Evolutionary conservation across 2,797 vertebrate genomes (phyloP).

Genomic region (Acanthiza pusilla): DNA sequence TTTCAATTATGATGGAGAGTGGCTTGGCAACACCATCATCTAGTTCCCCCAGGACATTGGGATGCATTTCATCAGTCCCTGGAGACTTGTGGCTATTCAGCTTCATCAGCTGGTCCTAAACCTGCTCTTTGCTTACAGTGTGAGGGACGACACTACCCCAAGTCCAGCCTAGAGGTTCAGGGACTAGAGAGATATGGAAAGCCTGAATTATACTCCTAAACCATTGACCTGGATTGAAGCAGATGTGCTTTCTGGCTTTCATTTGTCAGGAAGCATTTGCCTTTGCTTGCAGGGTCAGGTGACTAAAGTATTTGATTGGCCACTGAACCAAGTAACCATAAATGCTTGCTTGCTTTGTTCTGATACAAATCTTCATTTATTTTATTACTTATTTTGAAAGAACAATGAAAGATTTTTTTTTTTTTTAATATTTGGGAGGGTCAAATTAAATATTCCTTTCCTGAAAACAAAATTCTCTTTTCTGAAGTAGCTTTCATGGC

Average conservation of each 20-base stretch:
- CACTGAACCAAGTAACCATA: neutral
- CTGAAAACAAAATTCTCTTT: neutral
- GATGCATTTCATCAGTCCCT: neutral
- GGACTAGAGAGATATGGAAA: neutral
- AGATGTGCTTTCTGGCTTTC: neutral
- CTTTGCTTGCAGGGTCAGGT: neutral
- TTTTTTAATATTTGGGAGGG: neutral
- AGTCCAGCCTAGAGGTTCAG: neutral
- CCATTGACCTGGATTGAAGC: neutral
- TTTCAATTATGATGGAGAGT: neutral
- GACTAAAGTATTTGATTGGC: neutral
- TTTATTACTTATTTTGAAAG: neutral
- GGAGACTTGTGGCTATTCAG: neutral
- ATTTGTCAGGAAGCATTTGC: neutral
- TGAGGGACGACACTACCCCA: neutral
- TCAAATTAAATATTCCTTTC: neutral
- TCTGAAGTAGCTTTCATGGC: neutral
- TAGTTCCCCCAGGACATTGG: neutral
- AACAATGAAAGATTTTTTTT: neutral
- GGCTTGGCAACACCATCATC: neutral
- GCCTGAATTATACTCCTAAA: neutral
- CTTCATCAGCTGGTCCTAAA: neutral
- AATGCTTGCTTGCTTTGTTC: neutral
- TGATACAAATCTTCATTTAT: neutral
- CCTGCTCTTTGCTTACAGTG: neutral